A percentile compares a stretch with the other conserved stretches of the same genome.
Evolutionary conservation across 2,113 vertebrate genomes (phyloP).

Genomic region (Typhlomys cinereus): DNA sequence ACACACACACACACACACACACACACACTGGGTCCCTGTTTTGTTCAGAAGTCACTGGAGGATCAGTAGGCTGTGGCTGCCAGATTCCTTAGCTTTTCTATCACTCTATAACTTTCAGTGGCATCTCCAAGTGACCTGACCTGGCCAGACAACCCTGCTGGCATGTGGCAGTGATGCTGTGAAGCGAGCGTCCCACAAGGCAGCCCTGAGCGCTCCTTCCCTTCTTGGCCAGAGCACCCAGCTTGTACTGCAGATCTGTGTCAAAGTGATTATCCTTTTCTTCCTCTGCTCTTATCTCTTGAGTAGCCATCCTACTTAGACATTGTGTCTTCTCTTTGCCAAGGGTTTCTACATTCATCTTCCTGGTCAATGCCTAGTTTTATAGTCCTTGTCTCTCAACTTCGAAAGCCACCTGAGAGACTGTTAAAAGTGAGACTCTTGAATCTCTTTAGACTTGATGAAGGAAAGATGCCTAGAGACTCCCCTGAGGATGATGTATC

Average conservation of each 20-base stretch:
- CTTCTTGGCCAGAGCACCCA: background rate
- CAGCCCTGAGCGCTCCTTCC: background rate
- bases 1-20: too few species aligned
- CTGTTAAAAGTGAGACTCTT: background rate
- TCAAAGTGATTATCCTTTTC: background rate
- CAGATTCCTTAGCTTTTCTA: slow-evolving; percentile 1
- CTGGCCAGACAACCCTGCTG: background rate
- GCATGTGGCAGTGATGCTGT: background rate
- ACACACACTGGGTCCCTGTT: background rate
- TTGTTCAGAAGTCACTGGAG: background rate
- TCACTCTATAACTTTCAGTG: background rate
- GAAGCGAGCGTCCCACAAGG: background rate
- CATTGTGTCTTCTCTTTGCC: background rate
- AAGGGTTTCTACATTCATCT: background rate
- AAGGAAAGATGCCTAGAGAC: background rate
- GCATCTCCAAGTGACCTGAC: background rate
- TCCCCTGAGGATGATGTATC: background rate
- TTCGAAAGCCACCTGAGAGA: background rate
- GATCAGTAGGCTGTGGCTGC: background rate
- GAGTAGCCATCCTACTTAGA: background rate
- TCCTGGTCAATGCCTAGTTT: background rate
- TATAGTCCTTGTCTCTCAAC: background rate
- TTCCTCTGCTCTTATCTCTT: background rate
- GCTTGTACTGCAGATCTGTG: background rate
- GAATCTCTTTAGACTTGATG: background rate